Conservation (phyloP, 2,113 vertebrate genomes). For the Bucco capensis region DNA sequence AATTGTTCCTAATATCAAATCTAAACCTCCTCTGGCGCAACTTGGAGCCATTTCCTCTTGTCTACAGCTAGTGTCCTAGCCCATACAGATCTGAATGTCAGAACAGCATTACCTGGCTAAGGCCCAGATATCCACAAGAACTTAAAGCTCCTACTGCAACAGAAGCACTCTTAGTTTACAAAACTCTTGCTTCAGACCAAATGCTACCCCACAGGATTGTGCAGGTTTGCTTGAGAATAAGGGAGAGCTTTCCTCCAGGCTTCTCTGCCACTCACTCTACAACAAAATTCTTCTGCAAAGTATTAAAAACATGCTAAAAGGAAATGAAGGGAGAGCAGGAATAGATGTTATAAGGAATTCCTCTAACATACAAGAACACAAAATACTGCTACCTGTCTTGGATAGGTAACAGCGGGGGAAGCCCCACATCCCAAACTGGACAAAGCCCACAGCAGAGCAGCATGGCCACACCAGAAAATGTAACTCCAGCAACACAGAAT, state of each 20-base stretch:
- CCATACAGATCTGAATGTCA: neutral
- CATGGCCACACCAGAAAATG: fast-evolving
- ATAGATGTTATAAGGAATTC: neutral
- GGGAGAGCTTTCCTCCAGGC: neutral
- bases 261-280: neutral
- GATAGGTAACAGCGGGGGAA: neutral
- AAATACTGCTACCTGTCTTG: fast-evolving
- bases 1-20: too few species aligned
- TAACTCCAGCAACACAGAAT: neutral
- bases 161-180: neutral
- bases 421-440: fast-evolving
- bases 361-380: neutral
- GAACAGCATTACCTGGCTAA: too few species aligned
- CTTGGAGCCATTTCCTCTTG: too few species aligned
- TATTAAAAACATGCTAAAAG: neutral
- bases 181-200: neutral
- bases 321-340: neutral
- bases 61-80: too few species aligned
- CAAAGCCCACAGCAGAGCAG: neutral
- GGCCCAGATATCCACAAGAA: neutral
- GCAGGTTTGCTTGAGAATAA: neutral
- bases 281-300: neutral
- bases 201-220: fast-evolving
- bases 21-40: too few species aligned
- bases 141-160: neutral